Conservation (phyloP, 2,888 invertebrate genomes). For the Pelosia muscerda region DNA sequence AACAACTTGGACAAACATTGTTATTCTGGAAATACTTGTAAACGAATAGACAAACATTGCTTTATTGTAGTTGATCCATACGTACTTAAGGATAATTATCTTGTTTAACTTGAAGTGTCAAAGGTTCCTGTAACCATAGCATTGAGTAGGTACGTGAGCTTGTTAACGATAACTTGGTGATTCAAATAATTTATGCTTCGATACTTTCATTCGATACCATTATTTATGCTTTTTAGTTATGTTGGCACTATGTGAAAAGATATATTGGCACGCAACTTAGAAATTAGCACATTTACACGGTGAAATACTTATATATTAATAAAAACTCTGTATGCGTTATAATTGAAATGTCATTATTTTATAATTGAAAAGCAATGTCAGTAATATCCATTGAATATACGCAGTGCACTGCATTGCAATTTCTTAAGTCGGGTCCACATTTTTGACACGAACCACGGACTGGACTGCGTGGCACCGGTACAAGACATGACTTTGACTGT, state of each 20-base stretch:
- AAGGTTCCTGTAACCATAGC: not conserved
- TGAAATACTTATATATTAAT: too few species aligned
- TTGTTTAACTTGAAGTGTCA: slow-evolving; percentile 2
- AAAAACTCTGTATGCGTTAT: not conserved
- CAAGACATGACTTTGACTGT: too few species aligned
- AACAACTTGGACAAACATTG: slow-evolving; percentile 53
- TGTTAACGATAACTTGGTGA: not conserved
- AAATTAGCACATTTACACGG: not conserved
- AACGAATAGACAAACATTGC: slow-evolving; percentile 40
- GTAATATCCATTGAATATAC: too few species aligned
- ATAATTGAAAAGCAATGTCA: too few species aligned
- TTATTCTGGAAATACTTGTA: slow-evolving; percentile 54
- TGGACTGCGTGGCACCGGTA: too few species aligned
- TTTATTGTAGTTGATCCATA: not conserved
- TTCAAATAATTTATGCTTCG: not conserved
- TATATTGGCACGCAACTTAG: not conserved
- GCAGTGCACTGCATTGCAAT: too few species aligned
- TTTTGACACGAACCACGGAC: too few species aligned
- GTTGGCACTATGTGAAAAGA: too few species aligned
- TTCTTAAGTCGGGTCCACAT: too few species aligned
- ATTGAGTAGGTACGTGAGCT: not conserved
- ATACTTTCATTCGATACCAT: too few species aligned
- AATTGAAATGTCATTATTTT: not conserved
- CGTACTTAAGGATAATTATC: slow-evolving; percentile 1
- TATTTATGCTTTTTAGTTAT: too few species aligned